phyloP scores from a whole-genome alignment of 2,888 invertebrate species.

The Cartodere bifasciata region DNA sequence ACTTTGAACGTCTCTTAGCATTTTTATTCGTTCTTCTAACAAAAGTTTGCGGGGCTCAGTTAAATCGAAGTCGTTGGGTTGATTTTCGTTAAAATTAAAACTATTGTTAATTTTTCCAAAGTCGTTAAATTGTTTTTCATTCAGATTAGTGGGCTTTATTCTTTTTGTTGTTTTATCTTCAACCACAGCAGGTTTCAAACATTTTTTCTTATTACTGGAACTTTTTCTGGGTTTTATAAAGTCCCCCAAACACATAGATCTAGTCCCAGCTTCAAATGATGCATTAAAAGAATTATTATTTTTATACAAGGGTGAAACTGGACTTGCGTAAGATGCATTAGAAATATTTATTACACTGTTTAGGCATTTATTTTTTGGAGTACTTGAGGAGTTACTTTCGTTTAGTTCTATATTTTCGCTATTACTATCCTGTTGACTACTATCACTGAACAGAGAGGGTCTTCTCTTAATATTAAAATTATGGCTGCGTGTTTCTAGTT shows the following conservation, averaged over 20 bases:
- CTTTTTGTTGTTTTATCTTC: constrained; percentile 21
- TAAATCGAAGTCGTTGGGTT: constrained; percentile 10
- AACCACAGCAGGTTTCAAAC: not conserved
- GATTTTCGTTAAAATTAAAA: constrained; percentile 22
- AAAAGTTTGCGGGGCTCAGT: not conserved
- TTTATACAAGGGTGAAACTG: too few species aligned
- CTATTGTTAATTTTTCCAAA: constrained; percentile 23
- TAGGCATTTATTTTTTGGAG: too few species aligned
- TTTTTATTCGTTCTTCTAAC: too few species aligned
- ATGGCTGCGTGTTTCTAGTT: too few species aligned
- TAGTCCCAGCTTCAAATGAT: not conserved
- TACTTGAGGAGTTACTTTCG: too few species aligned
- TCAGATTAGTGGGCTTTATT: constrained; percentile 41
- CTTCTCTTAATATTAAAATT: too few species aligned
- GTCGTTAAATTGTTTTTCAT: constrained; percentile 18
- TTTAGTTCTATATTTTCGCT: too few species aligned
- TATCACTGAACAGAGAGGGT: too few species aligned
- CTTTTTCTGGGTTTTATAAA: constrained; percentile 23
- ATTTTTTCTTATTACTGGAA: constrained; percentile 21
- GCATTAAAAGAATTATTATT: too few species aligned
- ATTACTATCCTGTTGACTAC: too few species aligned
- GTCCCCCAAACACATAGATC: constrained; percentile 29
- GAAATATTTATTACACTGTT: too few species aligned
- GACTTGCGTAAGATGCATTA: too few species aligned
- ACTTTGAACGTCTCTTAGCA: constrained; percentile 5